phyloP scores from a whole-genome alignment of 2,113 vertebrate genomes.

The Thamnaconus septentrionalis region DNA sequence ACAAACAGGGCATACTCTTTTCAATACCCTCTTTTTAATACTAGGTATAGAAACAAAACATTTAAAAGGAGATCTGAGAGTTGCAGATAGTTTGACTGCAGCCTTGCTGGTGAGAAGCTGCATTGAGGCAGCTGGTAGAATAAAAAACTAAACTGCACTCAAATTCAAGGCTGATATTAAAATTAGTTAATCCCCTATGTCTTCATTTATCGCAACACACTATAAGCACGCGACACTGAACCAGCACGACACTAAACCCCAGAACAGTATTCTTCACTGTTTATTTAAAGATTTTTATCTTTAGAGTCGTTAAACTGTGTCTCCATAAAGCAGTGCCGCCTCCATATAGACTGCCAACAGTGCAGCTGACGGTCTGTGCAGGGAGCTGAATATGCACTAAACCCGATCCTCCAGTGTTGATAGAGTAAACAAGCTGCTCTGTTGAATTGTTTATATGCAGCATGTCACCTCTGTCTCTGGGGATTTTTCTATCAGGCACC shows the following conservation, averaged over 20 bases:
- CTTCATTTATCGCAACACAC: no score
- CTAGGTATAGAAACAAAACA: no score
- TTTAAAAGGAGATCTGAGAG: no score
- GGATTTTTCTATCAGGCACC: slow-evolving; percentile 42
- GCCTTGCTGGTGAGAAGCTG: slow-evolving; percentile 13
- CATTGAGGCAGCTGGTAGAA: slow-evolving; percentile 19
- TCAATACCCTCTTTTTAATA: no score
- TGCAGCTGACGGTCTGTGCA: slow-evolving; percentile 22
- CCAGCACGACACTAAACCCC: no score
- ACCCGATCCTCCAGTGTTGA: slow-evolving; percentile 52
- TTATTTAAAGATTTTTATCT: slow-evolving; percentile 31
- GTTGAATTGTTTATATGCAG: slow-evolving; percentile 54
- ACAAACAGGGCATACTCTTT: no score
- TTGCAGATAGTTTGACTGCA: no score
- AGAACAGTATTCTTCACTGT: slow-evolving; percentile 4
- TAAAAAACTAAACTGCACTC: slow-evolving; percentile 3
- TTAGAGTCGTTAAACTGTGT: slow-evolving; percentile 40
- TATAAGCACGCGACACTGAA: no score
- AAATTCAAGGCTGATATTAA: no score
- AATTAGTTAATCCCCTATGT: no score
- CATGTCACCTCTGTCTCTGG: slow-evolving; percentile 44
- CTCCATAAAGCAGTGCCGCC: slow-evolving; percentile 45
- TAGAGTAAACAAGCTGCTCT: slow-evolving; percentile 50
- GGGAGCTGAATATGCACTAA: slow-evolving; percentile 56
- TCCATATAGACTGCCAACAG: slow-evolving; percentile 36